Evolutionary conservation across 1,140 invertebrate species (phyloP).

Genomic region (Ostrea denselamellosa): DNA sequence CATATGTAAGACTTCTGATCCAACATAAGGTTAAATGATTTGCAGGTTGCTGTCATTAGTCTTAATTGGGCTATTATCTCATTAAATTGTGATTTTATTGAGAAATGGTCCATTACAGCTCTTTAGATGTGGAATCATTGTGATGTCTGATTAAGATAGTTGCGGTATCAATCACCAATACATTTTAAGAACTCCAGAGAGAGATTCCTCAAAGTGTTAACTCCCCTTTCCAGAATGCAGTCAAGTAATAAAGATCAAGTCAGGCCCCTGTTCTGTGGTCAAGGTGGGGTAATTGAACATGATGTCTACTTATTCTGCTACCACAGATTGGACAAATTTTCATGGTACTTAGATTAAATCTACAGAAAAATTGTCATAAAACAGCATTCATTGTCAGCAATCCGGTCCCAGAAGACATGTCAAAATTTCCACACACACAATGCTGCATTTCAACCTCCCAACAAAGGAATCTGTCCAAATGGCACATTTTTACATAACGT

Average conservation of each 20-base stretch:
- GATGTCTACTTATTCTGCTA: background rate
- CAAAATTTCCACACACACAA: conserved; percentile 21
- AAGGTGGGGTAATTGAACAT: conserved; percentile 25
- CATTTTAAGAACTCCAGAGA: background rate
- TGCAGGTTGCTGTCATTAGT: conserved; percentile 19
- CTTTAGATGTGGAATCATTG: conserved; percentile 35
- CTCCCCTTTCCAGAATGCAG: background rate
- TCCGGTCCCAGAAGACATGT: background rate
- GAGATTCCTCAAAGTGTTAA: background rate
- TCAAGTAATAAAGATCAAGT: conserved; percentile 15
- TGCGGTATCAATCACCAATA: background rate
- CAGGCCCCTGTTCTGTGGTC: background rate
- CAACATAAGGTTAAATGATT: conserved; percentile 27
- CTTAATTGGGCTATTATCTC: conserved; percentile 39
- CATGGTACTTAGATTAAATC: conserved; percentile 23
- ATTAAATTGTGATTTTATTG: conserved; percentile 39
- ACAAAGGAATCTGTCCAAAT: conserved; percentile 32
- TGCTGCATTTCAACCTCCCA: conserved; percentile 23
- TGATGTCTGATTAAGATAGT: background rate
- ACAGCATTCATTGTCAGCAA: conserved; percentile 1
- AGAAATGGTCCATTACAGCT: conserved; percentile 34
- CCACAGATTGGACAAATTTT: conserved; percentile 38
- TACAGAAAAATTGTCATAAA: conserved; percentile 26
- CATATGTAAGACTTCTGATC: background rate
- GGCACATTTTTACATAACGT: conserved; percentile 30